Conservation (phyloP, 2,113 vertebrate genomes). For the Seriola rivoliana region DNA sequence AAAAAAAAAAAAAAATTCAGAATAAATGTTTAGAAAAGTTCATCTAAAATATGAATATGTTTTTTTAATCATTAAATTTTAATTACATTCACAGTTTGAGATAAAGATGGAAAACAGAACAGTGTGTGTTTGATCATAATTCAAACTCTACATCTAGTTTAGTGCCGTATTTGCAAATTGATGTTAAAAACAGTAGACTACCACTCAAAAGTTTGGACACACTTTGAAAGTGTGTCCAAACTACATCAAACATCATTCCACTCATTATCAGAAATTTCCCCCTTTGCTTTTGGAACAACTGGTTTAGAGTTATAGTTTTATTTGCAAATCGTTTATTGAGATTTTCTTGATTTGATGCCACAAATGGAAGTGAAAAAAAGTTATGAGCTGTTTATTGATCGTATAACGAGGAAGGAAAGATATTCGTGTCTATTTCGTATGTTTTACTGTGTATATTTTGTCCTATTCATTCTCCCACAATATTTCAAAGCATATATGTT, state of each 20-base stretch:
- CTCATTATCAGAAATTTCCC: too few relatives aligned
- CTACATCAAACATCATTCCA: too few relatives aligned
- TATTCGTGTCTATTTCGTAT: background rate
- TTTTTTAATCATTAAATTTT: background rate
- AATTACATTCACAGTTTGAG: background rate
- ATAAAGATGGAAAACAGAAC: background rate
- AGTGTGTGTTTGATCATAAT: background rate
- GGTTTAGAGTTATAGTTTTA: background rate
- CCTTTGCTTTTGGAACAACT: too few relatives aligned
- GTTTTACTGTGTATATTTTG: background rate
- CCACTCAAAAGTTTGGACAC: too few relatives aligned
- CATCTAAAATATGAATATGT: too few relatives aligned
- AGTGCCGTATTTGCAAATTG: background rate
- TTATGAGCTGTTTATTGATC: background rate
- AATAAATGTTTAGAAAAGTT: too few relatives aligned
- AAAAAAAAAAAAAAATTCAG: background rate
- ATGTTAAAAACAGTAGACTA: background rate
- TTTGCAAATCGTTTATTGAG: background rate
- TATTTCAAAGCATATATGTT: background rate
- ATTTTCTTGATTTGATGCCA: background rate
- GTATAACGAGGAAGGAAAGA: background rate
- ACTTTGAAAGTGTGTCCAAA: too few relatives aligned
- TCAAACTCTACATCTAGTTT: background rate
- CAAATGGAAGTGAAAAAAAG: background rate
- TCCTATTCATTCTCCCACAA: background rate